Base-by-base conservation (phyloP, 2,888 invertebrate genomes). In the Trissolcus brochymenae region DNA sequence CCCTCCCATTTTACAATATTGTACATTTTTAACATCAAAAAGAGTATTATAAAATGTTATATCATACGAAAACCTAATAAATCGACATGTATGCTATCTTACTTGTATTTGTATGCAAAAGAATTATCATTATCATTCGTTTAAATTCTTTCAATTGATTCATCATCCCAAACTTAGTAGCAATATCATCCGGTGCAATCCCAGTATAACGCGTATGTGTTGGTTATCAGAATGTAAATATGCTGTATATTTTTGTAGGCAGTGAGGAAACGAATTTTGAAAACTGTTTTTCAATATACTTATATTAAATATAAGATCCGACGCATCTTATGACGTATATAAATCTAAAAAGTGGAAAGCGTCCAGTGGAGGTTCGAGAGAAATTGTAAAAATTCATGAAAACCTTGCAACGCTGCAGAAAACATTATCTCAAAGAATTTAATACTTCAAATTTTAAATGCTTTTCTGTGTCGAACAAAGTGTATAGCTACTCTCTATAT, bases 241-340 rank as follows among this genome's bases (percentile, higher is more conserved):
- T 43, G 60, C 74, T 74, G 70, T 78, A 73, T 78, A 78, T 78
- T 70, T 78, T 78, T 78, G 61, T 74, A 78, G 66, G 55, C 65
- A 70, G 54, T 50, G 66, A 65, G 56, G 50, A 64, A 55, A 51
- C 43, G 62, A 73, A 59, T 55, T 60, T 65, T 68, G 62, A 46
- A 60, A 51, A 66, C 49, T 66, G 50, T 56, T 74, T 53, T 66
- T 35, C 74, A 73, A 68, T 73, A 72, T 70, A 64, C 65, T 70
- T 68, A 68, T 72, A 73, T 77, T 65, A 77, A 73, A 73, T 77
- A 51, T 68, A 55, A 78, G 68, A 74, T 74, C 62, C 74, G 19
- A 2, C 19, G 19, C 2, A 19, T 19, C 19, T 74, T 73, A 61
- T 65, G 57, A 70, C 56, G 77, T 35, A 35, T 35, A 35, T 60